phyloP scores from a whole-genome alignment of 1,140 invertebrate species.

The Lepidurus arcticus region DNA sequence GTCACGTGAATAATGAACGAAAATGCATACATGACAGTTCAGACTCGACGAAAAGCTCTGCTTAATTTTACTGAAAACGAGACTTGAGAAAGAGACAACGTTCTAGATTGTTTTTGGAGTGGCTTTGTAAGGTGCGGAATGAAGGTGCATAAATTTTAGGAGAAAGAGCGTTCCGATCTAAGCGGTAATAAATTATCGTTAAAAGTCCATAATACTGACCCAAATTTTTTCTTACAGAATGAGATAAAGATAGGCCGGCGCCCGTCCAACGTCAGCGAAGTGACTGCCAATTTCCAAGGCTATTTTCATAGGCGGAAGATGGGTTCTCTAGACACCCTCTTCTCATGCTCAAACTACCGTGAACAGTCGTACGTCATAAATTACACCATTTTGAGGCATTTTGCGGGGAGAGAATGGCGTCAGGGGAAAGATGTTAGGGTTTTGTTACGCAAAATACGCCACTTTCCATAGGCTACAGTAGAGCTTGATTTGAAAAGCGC shows the following conservation, averaged over 20 bases:
- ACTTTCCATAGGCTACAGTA: not conserved
- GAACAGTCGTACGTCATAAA: not conserved
- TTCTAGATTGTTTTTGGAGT: not conserved
- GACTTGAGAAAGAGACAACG: not conserved
- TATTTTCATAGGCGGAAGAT: conserved; percentile 14
- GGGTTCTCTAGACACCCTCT: not conserved
- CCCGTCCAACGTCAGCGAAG: not conserved
- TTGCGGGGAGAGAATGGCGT: not conserved
- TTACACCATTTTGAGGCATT: not conserved
- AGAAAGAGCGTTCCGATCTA: not conserved
- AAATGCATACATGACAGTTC: conserved; percentile 21
- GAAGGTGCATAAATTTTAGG: not conserved
- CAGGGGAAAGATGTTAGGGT: not conserved
- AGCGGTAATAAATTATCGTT: not conserved
- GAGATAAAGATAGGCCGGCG: conserved; percentile 20
- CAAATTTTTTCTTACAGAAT: conserved; percentile 12
- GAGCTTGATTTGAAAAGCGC: not conserved
- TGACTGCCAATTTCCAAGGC: conserved; percentile 14
- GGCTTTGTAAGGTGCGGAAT: not conserved
- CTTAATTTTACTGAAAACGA: not conserved
- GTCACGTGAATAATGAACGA: conserved; percentile 7
- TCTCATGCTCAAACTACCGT: not conserved
- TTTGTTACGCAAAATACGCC: not conserved
- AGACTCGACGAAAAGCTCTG: not conserved
- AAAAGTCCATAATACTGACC: conserved; percentile 8